Evolutionary conservation across 2,888 invertebrate species (phyloP), one percentile per base, ranked within the genome.

Genomic region (Philereme transversata): DNA sequence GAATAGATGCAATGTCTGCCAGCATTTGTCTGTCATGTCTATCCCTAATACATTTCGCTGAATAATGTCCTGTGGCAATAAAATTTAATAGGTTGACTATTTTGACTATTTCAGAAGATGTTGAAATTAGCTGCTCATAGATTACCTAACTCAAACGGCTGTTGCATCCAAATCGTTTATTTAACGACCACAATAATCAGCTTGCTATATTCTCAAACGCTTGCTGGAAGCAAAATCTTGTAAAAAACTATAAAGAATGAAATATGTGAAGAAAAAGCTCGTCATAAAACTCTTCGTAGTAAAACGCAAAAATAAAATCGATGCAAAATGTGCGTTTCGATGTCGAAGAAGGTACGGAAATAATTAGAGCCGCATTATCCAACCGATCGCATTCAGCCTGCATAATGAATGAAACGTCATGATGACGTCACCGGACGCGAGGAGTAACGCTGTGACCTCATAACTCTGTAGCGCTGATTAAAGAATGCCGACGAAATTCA

Each of bases 361-460:
- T 88, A 90, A 90, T 90, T 90, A 90, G 87, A 84, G 86, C 69
- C 77, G 85, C 84, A 84, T 83, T 85, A 84, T 86, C 83, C 84
- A 79, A 83, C 79, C 82, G 84, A 87, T 88, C 84, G 85, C 83
- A 88, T 89, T 89, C 87, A 89, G 77, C 51, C 67, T 72, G 81
- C 82, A 85, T 88, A 89, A 90, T 90, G 88, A 90, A 89, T 86
- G 87, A 86, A 88, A 83, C 84, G 83, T 84, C 84, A 84, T 78
- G 67, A 62, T 68, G 74, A 69, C 78, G 81, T 82, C 79, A 79
- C 74, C 70, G 73, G 68, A 63, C 64, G 62, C 68, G 67, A 75
- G 76, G 75, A 77, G 81, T 84, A 76, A 79, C 78, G 77, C 58
- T 55, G 78, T 72, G 73, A 70, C 76, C 74, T 72, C 78, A 77